Evolutionary conservation across 2,113 vertebrate genomes (phyloP).

Genomic region (Crotalus helleri): DNA sequence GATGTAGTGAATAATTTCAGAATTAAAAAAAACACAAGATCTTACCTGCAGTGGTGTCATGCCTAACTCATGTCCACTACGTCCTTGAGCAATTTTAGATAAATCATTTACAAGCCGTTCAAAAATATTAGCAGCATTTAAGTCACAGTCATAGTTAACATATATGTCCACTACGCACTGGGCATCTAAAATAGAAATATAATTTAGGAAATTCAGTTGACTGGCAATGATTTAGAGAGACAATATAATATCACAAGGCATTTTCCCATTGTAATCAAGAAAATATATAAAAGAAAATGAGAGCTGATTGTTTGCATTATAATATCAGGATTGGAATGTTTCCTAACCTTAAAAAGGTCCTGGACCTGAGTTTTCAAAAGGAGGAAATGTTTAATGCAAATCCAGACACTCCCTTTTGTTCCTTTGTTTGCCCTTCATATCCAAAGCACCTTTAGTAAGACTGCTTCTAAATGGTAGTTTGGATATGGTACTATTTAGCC

Average conservation of each 20-base stretch:
- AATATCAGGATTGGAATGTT: background rate
- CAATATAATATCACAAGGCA: background rate
- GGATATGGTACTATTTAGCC: background rate
- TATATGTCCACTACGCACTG: slow-evolving; percentile 99
- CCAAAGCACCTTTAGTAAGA: background rate
- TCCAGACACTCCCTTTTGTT: background rate
- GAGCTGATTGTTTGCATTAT: background rate
- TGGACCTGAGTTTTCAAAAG: background rate
- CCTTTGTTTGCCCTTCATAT: background rate
- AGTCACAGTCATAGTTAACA: slow-evolving; percentile 97
- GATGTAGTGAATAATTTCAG: background rate
- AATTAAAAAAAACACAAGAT: background rate
- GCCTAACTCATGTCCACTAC: slow-evolving; percentile 93
- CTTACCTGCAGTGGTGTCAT: slow-evolving; percentile 93
- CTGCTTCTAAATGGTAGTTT: background rate
- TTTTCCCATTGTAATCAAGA: background rate
- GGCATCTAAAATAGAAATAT: slow-evolving; percentile 78
- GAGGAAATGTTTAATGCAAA: background rate
- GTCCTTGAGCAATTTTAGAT: slow-evolving; percentile 95
- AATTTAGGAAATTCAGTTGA: slow-evolving; percentile 31
- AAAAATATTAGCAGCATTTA: slow-evolving; percentile 98
- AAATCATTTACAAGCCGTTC: slow-evolving; percentile 95
- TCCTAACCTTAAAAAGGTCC: background rate
- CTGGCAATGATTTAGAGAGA: background rate
- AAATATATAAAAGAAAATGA: background rate